These are phyloP conservation scores for Heliconius congener DNA, from an alignment of 1,140 invertebrate genomes.

Conservation along the genomic window DNA sequence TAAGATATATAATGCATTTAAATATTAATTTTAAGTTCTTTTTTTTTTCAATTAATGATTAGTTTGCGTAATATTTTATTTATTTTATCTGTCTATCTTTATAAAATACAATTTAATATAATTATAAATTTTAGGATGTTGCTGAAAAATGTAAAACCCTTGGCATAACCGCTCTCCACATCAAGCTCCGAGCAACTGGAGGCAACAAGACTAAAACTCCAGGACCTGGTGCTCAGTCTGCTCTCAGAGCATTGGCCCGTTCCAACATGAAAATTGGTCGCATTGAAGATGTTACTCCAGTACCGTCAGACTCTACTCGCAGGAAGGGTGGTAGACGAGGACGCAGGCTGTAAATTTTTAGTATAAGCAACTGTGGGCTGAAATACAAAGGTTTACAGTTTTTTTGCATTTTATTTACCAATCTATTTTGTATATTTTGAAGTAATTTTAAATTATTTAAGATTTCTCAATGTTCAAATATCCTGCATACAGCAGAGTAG, in stretches of 20 bases:
- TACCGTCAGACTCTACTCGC: conserved; percentile 98
- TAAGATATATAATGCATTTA: too few relatives aligned
- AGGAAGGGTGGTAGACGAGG: conserved; percentile 99
- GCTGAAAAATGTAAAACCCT: conserved; percentile 98
- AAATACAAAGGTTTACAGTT: conserved; percentile 68
- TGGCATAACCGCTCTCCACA: conserved; percentile 98
- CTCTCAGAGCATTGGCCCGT: conserved; percentile 97
- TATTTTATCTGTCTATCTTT: too few relatives aligned
- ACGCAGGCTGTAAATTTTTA: conserved; percentile 94
- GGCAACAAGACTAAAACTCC: conserved; percentile 99
- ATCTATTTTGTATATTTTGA: background rate
- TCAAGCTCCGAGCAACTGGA: conserved; percentile 98
- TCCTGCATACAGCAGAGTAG: too few relatives aligned
- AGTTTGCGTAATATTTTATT: too few relatives aligned
- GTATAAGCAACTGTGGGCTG: conserved; percentile 71
- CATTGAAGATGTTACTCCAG: conserved; percentile 99
- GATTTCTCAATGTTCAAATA: too few relatives aligned
- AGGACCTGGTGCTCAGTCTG: conserved; percentile 99
- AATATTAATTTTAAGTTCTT: too few relatives aligned
- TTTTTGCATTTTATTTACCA: conserved; percentile 50
- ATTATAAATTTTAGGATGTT: conserved; percentile 88
- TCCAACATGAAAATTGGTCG: conserved; percentile 99
- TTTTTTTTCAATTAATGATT: too few relatives aligned
- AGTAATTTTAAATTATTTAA: too few relatives aligned
- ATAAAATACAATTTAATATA: too few relatives aligned